These are phyloP conservation scores for Rhabdomys pumilio DNA, from an alignment of 2,797 vertebrate genomes.

Conservation along the genomic window DNA sequence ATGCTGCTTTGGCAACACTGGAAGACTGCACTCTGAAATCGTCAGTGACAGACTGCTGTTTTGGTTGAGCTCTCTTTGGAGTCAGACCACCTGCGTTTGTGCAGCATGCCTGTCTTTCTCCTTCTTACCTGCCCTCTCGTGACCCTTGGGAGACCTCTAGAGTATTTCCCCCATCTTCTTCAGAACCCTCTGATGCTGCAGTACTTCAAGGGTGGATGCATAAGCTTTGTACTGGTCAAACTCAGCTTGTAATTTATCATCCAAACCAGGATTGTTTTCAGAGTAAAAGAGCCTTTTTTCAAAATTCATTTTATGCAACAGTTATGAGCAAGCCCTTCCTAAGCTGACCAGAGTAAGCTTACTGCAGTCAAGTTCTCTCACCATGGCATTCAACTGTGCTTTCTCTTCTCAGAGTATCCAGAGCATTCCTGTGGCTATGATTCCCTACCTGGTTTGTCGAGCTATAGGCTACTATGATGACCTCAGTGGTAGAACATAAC, in stretches of 20 bases:
- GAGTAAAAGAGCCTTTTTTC: neutral
- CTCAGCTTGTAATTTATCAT: neutral
- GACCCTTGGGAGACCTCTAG: neutral
- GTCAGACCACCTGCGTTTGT: neutral
- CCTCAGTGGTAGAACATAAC: neutral
- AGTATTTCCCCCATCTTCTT: neutral
- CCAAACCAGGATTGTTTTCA: neutral
- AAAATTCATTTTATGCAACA: neutral
- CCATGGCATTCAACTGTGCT: neutral
- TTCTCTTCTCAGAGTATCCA: neutral
- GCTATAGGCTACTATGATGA: neutral
- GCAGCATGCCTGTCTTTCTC: neutral
- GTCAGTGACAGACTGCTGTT: neutral
- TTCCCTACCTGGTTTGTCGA: neutral
- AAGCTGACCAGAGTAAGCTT: neutral
- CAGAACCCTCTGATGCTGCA: neutral
- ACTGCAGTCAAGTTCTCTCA: neutral
- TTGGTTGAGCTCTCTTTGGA: neutral
- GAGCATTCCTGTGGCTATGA: neutral
- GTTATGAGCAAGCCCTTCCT: neutral
- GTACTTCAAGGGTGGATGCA: neutral
- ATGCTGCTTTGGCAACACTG: no score
- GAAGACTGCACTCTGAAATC: neutral
- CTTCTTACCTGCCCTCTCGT: fast-evolving
- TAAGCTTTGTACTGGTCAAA: neutral